A percentile compares a stretch with the other conserved stretches of the same genome.
Conservation (phyloP, 2,113 vertebrate genomes). For the Sakesphorus luctuosus region DNA sequence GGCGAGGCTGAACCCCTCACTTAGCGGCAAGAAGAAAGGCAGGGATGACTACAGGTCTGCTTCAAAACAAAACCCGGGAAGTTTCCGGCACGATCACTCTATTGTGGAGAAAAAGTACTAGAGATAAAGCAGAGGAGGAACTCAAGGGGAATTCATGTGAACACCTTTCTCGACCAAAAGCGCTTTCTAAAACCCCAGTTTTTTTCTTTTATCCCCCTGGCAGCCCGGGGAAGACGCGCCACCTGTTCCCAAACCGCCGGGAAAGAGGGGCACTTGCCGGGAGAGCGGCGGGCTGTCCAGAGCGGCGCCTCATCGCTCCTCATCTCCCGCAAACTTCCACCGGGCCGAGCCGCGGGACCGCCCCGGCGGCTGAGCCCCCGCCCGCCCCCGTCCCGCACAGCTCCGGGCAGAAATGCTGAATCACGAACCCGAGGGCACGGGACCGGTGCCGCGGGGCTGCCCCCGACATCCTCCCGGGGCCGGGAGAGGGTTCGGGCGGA, state of each 20-base stretch:
- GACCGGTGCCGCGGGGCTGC: neutral
- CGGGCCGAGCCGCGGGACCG: neutral
- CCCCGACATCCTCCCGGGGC: too few relatives aligned
- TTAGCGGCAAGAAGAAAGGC: neutral
- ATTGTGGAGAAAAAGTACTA: neutral
- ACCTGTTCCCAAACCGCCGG: neutral
- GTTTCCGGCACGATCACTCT: neutral
- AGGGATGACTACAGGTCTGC: neutral
- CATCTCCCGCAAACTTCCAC: neutral
- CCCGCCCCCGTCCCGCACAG: neutral
- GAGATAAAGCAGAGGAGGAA: neutral
- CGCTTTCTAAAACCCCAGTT: neutral
- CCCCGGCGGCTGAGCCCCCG: neutral
- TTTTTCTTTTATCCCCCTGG: neutral
- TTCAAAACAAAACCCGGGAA: neutral
- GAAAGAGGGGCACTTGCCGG: neutral
- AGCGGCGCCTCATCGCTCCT: neutral
- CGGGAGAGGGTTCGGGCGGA: too few relatives aligned
- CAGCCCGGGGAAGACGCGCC: neutral
- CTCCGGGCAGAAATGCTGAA: conserved; percentile 58
- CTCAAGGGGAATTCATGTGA: neutral
- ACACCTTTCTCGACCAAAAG: neutral
- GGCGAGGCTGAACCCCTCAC: neutral
- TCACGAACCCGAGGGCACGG: conserved; percentile 35
- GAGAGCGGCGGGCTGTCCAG: neutral